Conservation (phyloP, 2,113 vertebrate species). For the Chelonoidis abingdonii region DNA sequence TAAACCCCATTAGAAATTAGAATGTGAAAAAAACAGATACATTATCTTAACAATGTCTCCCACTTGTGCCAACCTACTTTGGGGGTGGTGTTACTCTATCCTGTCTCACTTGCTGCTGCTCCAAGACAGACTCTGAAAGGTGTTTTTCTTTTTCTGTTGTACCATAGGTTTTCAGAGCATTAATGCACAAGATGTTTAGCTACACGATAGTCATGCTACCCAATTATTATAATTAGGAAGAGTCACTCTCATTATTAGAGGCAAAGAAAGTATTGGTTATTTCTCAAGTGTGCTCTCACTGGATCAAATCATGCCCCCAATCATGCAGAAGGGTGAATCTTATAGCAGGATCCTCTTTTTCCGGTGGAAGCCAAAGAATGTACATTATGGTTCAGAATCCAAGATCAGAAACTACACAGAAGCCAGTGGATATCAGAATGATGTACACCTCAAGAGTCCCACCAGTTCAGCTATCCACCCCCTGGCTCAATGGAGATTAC, state of each 20-base stretch:
- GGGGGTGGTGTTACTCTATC: not conserved
- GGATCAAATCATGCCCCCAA: not conserved
- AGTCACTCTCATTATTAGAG: conserved; percentile 1
- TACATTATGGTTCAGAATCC: rapidly evolving
- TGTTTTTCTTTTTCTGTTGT: conserved; percentile 25
- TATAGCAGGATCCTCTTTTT: not conserved
- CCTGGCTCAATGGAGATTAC: not conserved
- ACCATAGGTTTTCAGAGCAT: conserved; percentile 33
- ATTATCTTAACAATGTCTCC: not conserved
- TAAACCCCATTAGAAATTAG: not conserved
- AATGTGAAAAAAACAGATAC: not conserved
- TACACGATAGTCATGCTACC: not conserved
- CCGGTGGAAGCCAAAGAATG: not conserved
- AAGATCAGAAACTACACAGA: rapidly evolving
- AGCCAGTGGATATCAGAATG: not conserved
- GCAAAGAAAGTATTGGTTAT: conserved; percentile 7
- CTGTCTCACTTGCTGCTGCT: not conserved
- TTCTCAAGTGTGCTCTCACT: not conserved
- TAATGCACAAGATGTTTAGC: conserved; percentile 32
- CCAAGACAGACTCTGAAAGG: not conserved
- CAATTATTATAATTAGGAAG: conserved; percentile 31
- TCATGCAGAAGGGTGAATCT: not conserved
- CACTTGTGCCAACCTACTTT: not conserved
- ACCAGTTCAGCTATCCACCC: not conserved
- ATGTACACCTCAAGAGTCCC: not conserved